A percentile compares a stretch with the other conserved stretches of the same genome.
Evolutionary conservation across 2,113 vertebrate species (phyloP).

Genomic region (Corythoichthys haematopterus): DNA sequence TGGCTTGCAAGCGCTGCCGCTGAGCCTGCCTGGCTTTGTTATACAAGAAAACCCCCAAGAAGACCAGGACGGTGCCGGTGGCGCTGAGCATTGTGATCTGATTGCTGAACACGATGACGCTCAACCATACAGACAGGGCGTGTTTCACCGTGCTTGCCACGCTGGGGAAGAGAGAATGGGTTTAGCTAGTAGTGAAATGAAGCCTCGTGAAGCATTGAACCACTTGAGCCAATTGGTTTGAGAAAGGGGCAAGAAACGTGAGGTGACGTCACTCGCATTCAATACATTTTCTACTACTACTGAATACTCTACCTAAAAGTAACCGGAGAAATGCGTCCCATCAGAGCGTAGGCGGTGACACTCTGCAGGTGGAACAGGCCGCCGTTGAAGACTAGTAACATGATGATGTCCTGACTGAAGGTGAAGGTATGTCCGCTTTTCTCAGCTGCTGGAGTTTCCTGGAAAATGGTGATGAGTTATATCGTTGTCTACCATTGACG

Average conservation of each 20-base stretch:
- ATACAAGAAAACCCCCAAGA: slow-evolving; percentile 84
- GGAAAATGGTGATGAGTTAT: neutral
- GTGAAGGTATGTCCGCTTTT: slow-evolving; percentile 75
- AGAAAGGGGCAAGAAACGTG: too few species aligned
- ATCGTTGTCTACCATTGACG: too few species aligned
- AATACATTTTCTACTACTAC: too few species aligned
- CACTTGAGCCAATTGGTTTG: too few species aligned
- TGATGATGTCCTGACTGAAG: slow-evolving; percentile 79
- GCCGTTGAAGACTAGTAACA: slow-evolving; percentile 85
- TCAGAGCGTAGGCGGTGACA: slow-evolving; percentile 90
- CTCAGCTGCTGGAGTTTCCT: slow-evolving; percentile 76
- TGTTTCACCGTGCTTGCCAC: slow-evolving; percentile 97
- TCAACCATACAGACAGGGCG: slow-evolving; percentile 92
- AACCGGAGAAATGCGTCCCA: slow-evolving; percentile 93
- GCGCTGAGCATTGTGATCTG: slow-evolving; percentile 84
- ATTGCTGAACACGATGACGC: slow-evolving; percentile 92
- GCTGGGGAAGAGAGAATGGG: slow-evolving; percentile 55
- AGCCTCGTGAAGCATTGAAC: too few species aligned
- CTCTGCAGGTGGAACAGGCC: slow-evolving; percentile 92
- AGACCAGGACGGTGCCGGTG: slow-evolving; percentile 80
- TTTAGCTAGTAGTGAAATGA: too few species aligned
- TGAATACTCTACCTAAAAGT: slow-evolving; percentile 83
- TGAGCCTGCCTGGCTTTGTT: slow-evolving; percentile 87
- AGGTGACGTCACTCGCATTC: too few species aligned
- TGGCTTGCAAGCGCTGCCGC: slow-evolving; percentile 70